Evolutionary conservation across 2,888 invertebrate species (phyloP).

Genomic region (Orthosia gracilis): DNA sequence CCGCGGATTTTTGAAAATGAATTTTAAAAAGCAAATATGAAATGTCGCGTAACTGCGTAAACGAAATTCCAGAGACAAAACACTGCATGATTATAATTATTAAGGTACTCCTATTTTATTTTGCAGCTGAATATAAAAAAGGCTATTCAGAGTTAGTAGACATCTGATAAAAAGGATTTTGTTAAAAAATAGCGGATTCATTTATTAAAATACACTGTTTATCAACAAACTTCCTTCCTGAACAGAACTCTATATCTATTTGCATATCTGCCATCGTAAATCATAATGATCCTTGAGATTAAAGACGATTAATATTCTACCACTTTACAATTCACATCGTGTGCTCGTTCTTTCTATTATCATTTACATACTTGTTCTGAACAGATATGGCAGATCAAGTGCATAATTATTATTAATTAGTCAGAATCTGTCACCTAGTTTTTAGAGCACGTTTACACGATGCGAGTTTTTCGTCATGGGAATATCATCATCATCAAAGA

Average conservation of each 20-base stretch:
- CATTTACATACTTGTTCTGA: slow-evolving; percentile 67
- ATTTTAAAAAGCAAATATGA: no score
- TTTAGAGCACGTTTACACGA: not conserved
- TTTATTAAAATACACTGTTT: not conserved
- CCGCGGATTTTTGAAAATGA: no score
- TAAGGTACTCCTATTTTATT: no score
- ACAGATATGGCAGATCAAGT: slow-evolving; percentile 52
- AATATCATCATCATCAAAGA: not conserved
- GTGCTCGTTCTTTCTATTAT: slow-evolving; percentile 60
- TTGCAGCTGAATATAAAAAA: no score
- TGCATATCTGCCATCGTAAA: slow-evolving; percentile 41
- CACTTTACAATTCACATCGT: slow-evolving; percentile 61
- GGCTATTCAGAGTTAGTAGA: no score
- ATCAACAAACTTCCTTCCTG: slow-evolving; percentile 47
- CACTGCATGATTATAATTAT: no score
- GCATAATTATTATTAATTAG: slow-evolving; percentile 41
- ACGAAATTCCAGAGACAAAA: no score
- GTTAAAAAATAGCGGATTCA: not conserved
- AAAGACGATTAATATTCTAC: slow-evolving; percentile 66
- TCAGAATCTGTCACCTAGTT: slow-evolving; percentile 45
- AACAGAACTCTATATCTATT: slow-evolving; percentile 7
- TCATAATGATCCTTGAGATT: slow-evolving; percentile 69
- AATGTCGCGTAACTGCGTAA: no score
- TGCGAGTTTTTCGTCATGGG: not conserved
- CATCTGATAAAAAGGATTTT: not conserved